Evolutionary conservation across 2,113 vertebrate genomes (phyloP).

Genomic region (Antechinus stuartii): DNA sequence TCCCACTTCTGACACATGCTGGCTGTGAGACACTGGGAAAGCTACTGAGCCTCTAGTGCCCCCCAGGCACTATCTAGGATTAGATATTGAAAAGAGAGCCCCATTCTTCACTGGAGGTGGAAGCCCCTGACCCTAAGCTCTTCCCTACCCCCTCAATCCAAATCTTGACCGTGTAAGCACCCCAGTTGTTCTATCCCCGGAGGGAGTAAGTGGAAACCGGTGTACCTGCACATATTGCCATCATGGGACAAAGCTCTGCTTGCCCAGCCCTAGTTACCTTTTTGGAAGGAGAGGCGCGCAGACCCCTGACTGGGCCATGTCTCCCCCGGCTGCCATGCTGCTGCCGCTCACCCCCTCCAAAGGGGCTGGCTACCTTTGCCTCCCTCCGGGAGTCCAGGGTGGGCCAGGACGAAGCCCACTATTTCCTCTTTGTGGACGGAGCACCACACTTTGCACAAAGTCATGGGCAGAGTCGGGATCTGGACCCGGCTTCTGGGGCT

Average conservation of each 20-base stretch:
- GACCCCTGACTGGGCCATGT: too few relatives aligned
- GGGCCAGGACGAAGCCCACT: background rate
- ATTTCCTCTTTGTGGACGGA: background rate
- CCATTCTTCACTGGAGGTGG: background rate
- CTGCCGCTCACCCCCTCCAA: background rate
- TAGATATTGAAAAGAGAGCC: background rate
- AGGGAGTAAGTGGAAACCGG: too few relatives aligned
- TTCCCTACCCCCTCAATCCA: background rate
- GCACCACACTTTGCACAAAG: background rate
- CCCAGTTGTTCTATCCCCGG: background rate
- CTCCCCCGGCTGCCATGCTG: too few relatives aligned
- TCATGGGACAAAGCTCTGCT: background rate
- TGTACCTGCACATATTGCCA: background rate
- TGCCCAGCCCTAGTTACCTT: background rate
- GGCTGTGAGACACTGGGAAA: too few relatives aligned
- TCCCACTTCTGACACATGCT: background rate
- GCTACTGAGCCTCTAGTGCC: background rate
- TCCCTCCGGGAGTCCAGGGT: background rate
- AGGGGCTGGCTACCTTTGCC: background rate
- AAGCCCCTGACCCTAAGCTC: background rate
- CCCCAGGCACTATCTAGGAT: background rate
- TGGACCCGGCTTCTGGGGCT: background rate
- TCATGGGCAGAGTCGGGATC: too few relatives aligned
- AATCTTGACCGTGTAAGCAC: background rate
- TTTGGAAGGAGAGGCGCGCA: background rate